Base-by-base conservation (phyloP, 2,797 vertebrate genomes). In the Setipinna tenuifilis region DNA sequence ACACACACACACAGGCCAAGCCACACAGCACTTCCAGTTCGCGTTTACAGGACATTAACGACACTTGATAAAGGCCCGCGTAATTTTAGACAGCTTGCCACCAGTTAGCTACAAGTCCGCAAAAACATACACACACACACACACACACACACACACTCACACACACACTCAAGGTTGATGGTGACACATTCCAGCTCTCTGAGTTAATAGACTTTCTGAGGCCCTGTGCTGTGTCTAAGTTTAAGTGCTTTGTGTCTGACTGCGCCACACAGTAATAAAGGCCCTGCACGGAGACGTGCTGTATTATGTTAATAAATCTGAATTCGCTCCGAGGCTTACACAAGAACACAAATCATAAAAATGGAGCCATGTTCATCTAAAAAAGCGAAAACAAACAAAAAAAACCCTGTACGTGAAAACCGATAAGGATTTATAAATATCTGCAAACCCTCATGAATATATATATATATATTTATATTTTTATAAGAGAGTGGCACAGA, bases 71-170 rank as follows among this genome's bases (percentile, higher is more conserved):
- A 96, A 96, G 95, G 96, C 95, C 95, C 95, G 95, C 96, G 96
- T 96, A 96, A 97, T 96, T 96, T 96, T 96, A 97, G 96, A 95
- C 95, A 96, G 94, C 93, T 94, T 94, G 95, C 95, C 94, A 94
- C 93, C 91, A 95, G 94, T 95, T 95, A 95, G 95, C 95, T 95
- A 71, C 65, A 71, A 92, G 93, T 92, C 94, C 94, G 94, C 92
- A 93, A 95, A 95, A 93, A 91, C 93, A 92, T 94, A 90, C 92
- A 90, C 91, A 86, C 91, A 90, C 92, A 91, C 41, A 61, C 89
- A 84, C 90, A 95, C 92, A 89, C 86, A 87, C 95, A 93, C 90
- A 84, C 46, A 48, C 46, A 48, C 46, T 4, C 46, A 48, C 46
- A 89, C 12, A 65, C 17, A 57, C 31, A 71, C 16, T 90, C 85